Percentiles rank a stretch among this genome's conserved stretches.
phyloP scores from a whole-genome alignment of 2,888 invertebrate genomes.

The Zygaena filipendulae region DNA sequence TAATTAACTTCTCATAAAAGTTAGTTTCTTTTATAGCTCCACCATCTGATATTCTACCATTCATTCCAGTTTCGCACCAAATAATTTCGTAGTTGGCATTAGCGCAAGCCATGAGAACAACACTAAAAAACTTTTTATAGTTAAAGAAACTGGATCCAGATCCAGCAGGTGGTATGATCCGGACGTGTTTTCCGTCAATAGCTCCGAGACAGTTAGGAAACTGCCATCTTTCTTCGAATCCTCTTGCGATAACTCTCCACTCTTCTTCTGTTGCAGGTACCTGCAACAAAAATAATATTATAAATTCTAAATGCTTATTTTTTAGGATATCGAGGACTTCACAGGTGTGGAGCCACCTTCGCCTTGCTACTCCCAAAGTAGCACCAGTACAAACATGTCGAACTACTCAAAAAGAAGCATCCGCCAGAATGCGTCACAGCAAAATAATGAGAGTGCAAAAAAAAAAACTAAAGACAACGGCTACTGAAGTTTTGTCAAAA shows the following conservation, averaged over 20 bases:
- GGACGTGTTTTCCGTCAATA: slow-evolving; percentile 3
- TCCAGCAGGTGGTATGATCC: slow-evolving; percentile 7
- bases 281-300: slow-evolving; percentile 8
- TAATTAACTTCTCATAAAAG: not conserved
- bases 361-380: no score
- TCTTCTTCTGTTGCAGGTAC: slow-evolving; percentile 7
- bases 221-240: slow-evolving; percentile 5
- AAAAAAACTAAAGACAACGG: slow-evolving; percentile 9
- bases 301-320: slow-evolving; percentile 5
- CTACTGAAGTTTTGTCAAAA: no score
- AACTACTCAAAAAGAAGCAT: slow-evolving; percentile 5
- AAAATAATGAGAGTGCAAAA: slow-evolving; percentile 10
- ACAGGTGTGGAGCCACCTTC: no score
- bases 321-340: slow-evolving; percentile 4
- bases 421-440: slow-evolving; percentile 6
- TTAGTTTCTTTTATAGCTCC: not conserved
- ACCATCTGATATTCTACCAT: slow-evolving; percentile 7
- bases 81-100: slow-evolving; percentile 10
- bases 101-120: slow-evolving; percentile 11
- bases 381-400: no score
- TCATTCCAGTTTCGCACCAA: slow-evolving; percentile 6
- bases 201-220: no score
- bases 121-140: slow-evolving; percentile 9
- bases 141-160: slow-evolving; percentile 8
- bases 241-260: slow-evolving; percentile 5